A percentile compares a stretch with the other conserved stretches of the same genome.
These are phyloP conservation scores for Hycleus cichorii DNA, from an alignment of 1,140 invertebrate species.

Conservation along the genomic window DNA sequence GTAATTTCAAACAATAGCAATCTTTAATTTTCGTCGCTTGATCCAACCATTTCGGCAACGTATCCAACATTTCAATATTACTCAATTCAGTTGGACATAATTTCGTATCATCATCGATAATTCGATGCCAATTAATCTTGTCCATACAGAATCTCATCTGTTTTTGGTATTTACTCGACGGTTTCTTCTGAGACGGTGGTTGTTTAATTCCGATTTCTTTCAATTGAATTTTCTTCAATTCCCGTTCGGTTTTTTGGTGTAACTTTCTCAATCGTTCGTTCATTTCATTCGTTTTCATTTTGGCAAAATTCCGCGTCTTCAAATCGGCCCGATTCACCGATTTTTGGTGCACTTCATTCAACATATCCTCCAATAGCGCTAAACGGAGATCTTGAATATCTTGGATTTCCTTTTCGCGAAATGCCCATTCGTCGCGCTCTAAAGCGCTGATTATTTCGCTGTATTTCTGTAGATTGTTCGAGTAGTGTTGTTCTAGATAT, in stretches of 20 bases:
- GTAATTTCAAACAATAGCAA: constrained; percentile 20
- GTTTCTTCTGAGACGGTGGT: no score
- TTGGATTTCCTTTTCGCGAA: constrained; percentile 57
- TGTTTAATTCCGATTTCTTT: constrained; percentile 42
- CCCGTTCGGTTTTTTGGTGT: constrained; percentile 41
- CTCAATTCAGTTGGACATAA: not conserved
- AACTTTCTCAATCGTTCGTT: constrained; percentile 42
- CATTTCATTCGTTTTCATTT: constrained; percentile 42
- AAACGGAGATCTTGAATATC: constrained; percentile 51
- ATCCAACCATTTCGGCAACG: constrained; percentile 35
- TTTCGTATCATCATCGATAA: constrained; percentile 31
- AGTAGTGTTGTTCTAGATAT: constrained; percentile 33
- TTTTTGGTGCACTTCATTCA: constrained; percentile 36
- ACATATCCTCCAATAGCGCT: constrained; percentile 44
- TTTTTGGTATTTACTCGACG: no score
- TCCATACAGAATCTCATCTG: constrained; percentile 41
- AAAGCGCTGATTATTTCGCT: constrained; percentile 52
- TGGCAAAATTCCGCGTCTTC: constrained; percentile 44
- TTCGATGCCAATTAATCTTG: constrained; percentile 46
- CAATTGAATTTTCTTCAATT: constrained; percentile 33
- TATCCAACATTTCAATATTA: constrained; percentile 32
- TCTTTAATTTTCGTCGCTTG: constrained; percentile 30
- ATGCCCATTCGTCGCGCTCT: constrained; percentile 57
- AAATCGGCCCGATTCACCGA: constrained; percentile 37
- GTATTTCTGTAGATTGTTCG: constrained; percentile 46